phyloP scores from a whole-genome alignment of 1,140 invertebrate species.

The Aphidius gifuensis region DNA sequence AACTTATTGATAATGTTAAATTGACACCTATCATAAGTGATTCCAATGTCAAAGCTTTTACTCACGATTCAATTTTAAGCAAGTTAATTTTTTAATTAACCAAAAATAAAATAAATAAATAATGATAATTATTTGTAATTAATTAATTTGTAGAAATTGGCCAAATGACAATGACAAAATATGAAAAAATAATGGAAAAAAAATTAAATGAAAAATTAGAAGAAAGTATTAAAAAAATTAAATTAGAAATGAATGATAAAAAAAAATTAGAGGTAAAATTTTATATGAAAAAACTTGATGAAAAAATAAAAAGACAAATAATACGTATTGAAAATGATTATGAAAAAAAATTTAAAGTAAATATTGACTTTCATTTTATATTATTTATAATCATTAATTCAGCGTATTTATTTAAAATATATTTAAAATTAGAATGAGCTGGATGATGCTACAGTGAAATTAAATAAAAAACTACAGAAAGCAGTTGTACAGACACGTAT shows the following conservation, averaged over 20 bases:
- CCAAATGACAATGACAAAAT: conserved; percentile 28
- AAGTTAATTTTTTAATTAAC: neutral
- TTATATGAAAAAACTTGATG: conserved; percentile 24
- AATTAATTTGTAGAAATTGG: conserved; percentile 28
- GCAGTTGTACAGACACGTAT: conserved; percentile 37
- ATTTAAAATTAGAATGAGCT: conserved; percentile 23
- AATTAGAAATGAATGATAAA: conserved; percentile 35
- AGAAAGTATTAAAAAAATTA: conserved; percentile 35
- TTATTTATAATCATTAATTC: neutral
- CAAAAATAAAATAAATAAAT: neutral
- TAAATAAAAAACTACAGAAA: conserved; percentile 33
- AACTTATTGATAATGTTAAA: conserved; percentile 40
- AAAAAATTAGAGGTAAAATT: conserved; percentile 30
- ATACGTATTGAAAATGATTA: conserved; percentile 33
- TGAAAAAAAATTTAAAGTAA: conserved; percentile 33
- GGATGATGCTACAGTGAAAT: conserved; percentile 23
- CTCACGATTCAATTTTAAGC: conserved; percentile 52
- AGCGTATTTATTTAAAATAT: neutral
- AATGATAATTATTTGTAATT: conserved; percentile 2
- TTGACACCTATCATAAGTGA: conserved; percentile 38
- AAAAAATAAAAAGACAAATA: conserved; percentile 32
- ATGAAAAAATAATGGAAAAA: conserved; percentile 38
- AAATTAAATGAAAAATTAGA: conserved; percentile 34
- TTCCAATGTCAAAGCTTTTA: conserved; percentile 43
- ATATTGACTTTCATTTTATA: conserved; percentile 8